These are phyloP conservation scores for Aegithalos caudatus DNA, from an alignment of 2,113 vertebrate genomes.

Conservation along the genomic window DNA sequence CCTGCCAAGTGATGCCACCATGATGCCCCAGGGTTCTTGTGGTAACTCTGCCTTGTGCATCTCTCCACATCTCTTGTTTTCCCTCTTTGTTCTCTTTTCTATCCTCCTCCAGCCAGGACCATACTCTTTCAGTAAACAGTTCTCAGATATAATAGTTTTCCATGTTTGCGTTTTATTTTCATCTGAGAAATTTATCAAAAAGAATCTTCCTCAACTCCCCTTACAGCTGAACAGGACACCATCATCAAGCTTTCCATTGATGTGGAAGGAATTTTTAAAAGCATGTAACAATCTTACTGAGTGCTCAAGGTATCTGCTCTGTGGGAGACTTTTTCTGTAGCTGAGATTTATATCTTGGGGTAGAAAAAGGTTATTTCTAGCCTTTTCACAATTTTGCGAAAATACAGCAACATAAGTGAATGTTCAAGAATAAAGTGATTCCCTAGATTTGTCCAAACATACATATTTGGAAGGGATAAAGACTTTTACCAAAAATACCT, in stretches of 20 bases:
- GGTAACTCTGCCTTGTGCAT: accelerated
- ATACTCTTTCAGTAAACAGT: not conserved
- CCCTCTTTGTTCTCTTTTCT: not conserved
- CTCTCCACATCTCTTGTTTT: not conserved
- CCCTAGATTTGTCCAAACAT: not conserved
- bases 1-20: accelerated
- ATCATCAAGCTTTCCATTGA: not conserved
- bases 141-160: not conserved
- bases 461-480: not conserved
- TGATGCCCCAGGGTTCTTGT: accelerated
- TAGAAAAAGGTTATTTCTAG: not conserved
- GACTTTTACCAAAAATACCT: not conserved
- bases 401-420: not conserved
- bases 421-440: not conserved
- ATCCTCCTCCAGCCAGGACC: not conserved
- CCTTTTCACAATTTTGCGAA: not conserved
- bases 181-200: accelerated
- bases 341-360: not conserved
- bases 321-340: not conserved
- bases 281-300: not conserved
- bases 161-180: accelerated
- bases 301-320: not conserved
- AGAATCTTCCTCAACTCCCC: not conserved
- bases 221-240: not conserved
- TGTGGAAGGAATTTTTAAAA: not conserved